Base-by-base conservation (phyloP, 2,888 invertebrate species). In the Meta bourneti region DNA sequence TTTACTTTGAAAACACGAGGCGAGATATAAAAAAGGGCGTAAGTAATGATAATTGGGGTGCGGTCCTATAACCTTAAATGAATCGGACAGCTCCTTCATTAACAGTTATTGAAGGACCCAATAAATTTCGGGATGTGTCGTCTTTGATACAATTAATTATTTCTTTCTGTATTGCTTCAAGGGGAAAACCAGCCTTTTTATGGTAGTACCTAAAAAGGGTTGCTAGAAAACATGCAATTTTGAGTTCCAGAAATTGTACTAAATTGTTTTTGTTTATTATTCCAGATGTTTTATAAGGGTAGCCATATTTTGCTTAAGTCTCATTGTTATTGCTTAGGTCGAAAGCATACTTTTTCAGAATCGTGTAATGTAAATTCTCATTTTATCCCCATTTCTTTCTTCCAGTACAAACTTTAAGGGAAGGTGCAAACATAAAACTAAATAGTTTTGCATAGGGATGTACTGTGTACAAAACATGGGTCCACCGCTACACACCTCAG, bases 21-120 rank as follows among this genome's bases (percentile, higher is more conserved):
- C 1, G 52, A 19, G 16, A 19, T 51, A 69, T 77, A 78, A 89
- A 85, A 81, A 75, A 52, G 69, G n/a, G 34, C 34, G 34, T 81
- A 75, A 86, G 49, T 71, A 78, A 82, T 70, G 86, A 82, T 91
- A 82, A 91, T 91, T 91, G 91, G 87, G 91, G 87, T 61, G 91
- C 71, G 86, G 87, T 72, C 77, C n/a, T 71, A 11, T 54, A 90
- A 86, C 51, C 70, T 80, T 49, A 49, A 80, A 81, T 77, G 75
- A 90, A 87, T 87, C 78, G 52, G 70, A 71, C 75, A 34, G 19
- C 52, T 16, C 77, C 85, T 78, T 84, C 54, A 91, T 90, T 90
- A 86, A 52, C 81, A 77, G 77, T 88, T 89, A 89, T 83, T 83
- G 89, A 34, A 80, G 70, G 83, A n/a, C 20, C 48, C 70, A n/a